Percentiles rank a stretch among this genome's conserved stretches.
Evolutionary conservation across 2,888 invertebrate species (phyloP).

Genomic region (Agonum fuliginosum): DNA sequence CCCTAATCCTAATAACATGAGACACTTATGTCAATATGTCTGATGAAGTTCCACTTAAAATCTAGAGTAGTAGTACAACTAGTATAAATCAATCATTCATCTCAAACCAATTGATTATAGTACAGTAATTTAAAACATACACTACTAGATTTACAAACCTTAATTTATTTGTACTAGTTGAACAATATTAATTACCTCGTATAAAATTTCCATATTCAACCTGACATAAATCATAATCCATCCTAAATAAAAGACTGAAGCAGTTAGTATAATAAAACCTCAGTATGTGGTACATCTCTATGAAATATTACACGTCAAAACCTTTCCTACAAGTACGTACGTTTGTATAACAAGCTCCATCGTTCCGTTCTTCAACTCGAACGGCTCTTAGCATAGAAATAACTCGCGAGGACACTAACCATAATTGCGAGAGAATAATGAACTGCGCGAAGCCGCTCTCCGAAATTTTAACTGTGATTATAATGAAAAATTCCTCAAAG

Average conservation of each 20-base stretch:
- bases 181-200: neutral
- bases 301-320: neutral
- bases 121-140: too few relatives aligned
- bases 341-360: conserved; percentile 20
- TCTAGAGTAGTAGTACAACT: too few relatives aligned
- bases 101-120: too few relatives aligned
- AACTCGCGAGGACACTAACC: conserved; percentile 33
- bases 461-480: conserved; percentile 38
- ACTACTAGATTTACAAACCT: too few relatives aligned
- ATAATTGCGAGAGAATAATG: conserved; percentile 36
- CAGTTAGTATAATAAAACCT: neutral
- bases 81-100: too few relatives aligned
- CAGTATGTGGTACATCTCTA: neutral
- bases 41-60: too few relatives aligned
- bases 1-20: too few relatives aligned
- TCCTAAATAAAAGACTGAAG: neutral
- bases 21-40: too few relatives aligned
- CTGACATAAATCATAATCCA: neutral
- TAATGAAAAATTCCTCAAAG: conserved; percentile 14
- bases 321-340: neutral
- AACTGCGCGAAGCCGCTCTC: conserved; percentile 2
- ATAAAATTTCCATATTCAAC: neutral
- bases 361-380: neutral
- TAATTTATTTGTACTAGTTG: too few relatives aligned
- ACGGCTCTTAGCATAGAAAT: conserved; percentile 23